Evolutionary conservation across 2,888 invertebrate genomes (phyloP), one percentile per base, ranked within the genome.

Genomic region (Isoperla grammatica): DNA sequence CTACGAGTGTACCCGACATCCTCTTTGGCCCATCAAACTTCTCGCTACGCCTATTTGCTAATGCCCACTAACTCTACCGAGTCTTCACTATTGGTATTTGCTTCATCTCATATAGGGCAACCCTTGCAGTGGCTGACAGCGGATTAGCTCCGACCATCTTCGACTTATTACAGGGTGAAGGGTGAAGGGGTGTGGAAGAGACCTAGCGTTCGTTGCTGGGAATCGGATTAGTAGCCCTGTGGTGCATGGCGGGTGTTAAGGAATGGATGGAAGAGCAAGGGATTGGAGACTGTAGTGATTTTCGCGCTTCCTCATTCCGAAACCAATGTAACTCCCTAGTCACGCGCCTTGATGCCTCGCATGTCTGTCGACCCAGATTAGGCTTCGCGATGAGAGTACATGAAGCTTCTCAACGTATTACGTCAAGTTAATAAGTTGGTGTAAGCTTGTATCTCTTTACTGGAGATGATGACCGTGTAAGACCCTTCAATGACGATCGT

Each of bases 61-160:
- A 53, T 53, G 53, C 53, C 37, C 20, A 15, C 37, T 39, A 37
- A 53, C 49, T 53, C 35, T 37, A 39, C 39, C 20, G 53, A 29
- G 53, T 39, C 53, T 37, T 53, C 53, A 53, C 19, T 53, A 53
- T 53, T 53, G 53, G 53, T 53, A 39, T 53, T 53, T 53, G 53
- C 15, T 50, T 46, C 22, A 46, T 46, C 46, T 46, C 46, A 46
- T 46, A 46, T 46, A 22, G 22, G 22, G 46, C 53, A 53, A 53
- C 53, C 53, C 53, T 53, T 53, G 20, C 53, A 50, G 49, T 50
- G 29, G 61, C 62, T 59, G 62, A 62, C 62, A 62, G 54, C 53
- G 62, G 62, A 62, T 62, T 62, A 62, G 57, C 60, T 45, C 56
- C 50, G 56, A 46, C 57, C 60, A 62, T 62, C 62, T 62, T 62